A percentile compares a stretch with the other conserved stretches of the same genome.
Conservation (phyloP, 2,113 vertebrate species). For the Hucho hucho region DNA sequence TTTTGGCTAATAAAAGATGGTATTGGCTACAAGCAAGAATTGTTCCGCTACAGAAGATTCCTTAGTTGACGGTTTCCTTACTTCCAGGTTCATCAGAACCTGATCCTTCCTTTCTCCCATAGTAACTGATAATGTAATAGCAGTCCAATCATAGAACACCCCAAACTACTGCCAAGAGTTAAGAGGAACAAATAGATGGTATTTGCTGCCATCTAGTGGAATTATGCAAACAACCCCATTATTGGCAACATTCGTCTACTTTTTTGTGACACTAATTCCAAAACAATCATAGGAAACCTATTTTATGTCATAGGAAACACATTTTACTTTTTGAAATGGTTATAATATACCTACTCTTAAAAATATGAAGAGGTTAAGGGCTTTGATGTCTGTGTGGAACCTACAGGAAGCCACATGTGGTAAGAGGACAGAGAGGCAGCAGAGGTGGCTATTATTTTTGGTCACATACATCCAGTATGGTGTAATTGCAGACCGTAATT, state of each 20-base stretch:
- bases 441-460: no score
- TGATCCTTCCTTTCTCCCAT: not conserved
- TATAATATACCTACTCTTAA: not conserved
- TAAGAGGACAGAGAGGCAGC: no score
- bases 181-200: not conserved
- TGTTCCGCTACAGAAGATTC: no score
- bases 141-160: no score
- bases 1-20: no score
- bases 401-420: no score
- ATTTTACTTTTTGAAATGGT: not conserved
- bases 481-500: no score
- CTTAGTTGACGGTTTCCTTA: no score
- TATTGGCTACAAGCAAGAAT: no score
- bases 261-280: not conserved
- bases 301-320: not conserved
- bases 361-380: not conserved
- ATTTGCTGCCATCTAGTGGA: conserved; percentile 40
- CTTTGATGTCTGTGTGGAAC: no score
- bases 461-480: no score
- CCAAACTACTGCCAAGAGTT: not conserved
- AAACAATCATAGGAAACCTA: not conserved
- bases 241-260: not conserved
- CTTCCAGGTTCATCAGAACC: not conserved
- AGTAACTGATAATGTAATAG: no score
- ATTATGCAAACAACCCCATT: not conserved